A percentile compares a stretch with the other conserved stretches of the same genome.
Evolutionary conservation across 2,113 vertebrate genomes (phyloP).

Genomic region (Phyllostomus discolor): DNA sequence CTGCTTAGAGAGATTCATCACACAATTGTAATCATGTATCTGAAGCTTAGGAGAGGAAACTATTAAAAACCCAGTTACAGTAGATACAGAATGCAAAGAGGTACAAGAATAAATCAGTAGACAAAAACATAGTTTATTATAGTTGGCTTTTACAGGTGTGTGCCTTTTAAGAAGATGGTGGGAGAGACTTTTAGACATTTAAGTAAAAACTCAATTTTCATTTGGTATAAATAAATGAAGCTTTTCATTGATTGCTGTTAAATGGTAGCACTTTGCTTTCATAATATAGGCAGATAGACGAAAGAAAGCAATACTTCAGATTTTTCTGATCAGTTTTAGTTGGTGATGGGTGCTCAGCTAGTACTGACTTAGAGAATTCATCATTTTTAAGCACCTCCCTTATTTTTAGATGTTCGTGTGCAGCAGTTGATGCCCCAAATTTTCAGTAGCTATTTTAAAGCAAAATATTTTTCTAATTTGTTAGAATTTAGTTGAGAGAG

Average conservation of each 20-base stretch:
- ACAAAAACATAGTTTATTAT: slow-evolving; percentile 1
- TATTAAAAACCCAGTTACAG: not conserved
- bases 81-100: not conserved
- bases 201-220: slow-evolving; percentile 13
- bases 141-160: not conserved
- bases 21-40: not conserved
- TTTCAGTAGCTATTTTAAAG: not conserved
- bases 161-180: not conserved
- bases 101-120: not conserved
- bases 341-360: not conserved
- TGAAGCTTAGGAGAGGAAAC: not conserved
- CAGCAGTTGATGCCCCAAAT: not conserved
- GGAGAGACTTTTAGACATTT: not conserved
- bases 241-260: not conserved
- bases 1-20: not conserved
- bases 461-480: slow-evolving; percentile 5
- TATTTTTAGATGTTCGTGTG: not conserved
- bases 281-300: not conserved
- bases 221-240: slow-evolving; percentile 10
- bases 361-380: not conserved
- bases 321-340: slow-evolving; percentile 24
- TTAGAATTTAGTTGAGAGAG: not conserved
- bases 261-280: not conserved
- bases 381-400: not conserved
- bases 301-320: not conserved